Base-by-base conservation (phyloP, 2,888 invertebrate genomes). In the Eucriotettix oculatus region DNA sequence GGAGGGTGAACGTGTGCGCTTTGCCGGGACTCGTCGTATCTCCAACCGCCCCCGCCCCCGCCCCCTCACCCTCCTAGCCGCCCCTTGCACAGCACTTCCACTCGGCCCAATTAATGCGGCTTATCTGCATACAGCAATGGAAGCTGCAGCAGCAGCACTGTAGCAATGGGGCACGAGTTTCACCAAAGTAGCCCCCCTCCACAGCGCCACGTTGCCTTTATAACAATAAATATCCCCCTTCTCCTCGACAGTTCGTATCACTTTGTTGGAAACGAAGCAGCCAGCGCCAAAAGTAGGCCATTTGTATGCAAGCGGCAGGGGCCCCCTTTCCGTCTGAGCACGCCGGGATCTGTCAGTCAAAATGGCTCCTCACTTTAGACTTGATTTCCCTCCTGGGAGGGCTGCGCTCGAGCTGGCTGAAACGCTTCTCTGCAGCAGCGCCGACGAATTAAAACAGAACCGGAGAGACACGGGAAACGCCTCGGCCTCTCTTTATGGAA, bases 311-410 rank as follows among this genome's bases (percentile, higher is more conserved):
- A 69, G 70, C 68, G 69, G 29, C 29, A 29, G 29, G 48, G 55
- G 67, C 70, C 69, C 70, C 70, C 70, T 73, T 64, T 73, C 72
- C 73, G 71, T 74, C 73, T 72, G 71, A 71, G 71, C 72, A 71
- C 70, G 72, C 71, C 73, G 70, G 72, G 73, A 72, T 72, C 73
- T 73, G 73, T 73, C 73, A 73, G 71, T 73, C 73, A 73, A 66
- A 72, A 73, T 72, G 72, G 72, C 72, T 70, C 68, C 70, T 68
- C 66, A 67, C 67, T 67, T 67, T 65, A 64, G 65, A 62, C 67
- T 67, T 66, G 69, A 72, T 70, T 69, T 68, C 67, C 68, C 70
- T 69, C 70, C 63, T 61, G 70, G 68, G 70, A 40, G 29, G 17
- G 54, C 17, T 10, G 54, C 54, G 17, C 17, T 14, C 54, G 54